phyloP scores from a whole-genome alignment of 2,888 invertebrate genomes.

The Luperina testacea region DNA sequence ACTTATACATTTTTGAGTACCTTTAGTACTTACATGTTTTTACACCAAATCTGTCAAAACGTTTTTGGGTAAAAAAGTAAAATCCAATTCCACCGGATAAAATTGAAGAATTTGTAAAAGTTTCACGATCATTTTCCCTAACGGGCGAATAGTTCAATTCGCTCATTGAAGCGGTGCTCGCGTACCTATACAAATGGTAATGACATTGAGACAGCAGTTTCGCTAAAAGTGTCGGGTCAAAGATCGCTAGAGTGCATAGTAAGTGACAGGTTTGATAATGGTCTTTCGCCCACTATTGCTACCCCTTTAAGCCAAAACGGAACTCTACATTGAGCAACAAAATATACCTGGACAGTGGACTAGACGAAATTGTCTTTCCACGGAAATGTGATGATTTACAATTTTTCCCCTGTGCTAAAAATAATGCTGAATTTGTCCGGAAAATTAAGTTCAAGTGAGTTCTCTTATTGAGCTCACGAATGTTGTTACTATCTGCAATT shows the following conservation, averaged over 20 bases:
- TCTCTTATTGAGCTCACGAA: not conserved
- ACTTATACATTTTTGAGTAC: constrained; percentile 20
- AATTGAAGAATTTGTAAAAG: constrained; percentile 31
- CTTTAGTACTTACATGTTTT: not conserved
- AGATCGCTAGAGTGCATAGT: constrained; percentile 5
- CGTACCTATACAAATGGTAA: constrained; percentile 31
- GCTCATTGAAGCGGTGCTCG: constrained; percentile 49
- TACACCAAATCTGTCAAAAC: not conserved
- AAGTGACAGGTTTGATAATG: not conserved
- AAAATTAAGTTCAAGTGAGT: not conserved
- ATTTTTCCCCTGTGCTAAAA: not conserved
- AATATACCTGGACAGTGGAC: not conserved
- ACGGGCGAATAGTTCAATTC: constrained; percentile 46
- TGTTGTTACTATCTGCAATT: not conserved
- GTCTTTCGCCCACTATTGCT: not conserved
- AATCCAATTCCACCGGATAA: constrained; percentile 28
- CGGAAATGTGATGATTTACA: not conserved
- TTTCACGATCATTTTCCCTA: constrained; percentile 39
- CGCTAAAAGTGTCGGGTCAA: constrained; percentile 11
- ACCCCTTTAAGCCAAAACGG: not conserved
- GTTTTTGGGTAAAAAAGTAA: constrained; percentile 4
- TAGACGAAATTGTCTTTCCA: not conserved
- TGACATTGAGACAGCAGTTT: constrained; percentile 44
- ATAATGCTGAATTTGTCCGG: not conserved
- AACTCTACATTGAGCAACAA: not conserved